These are phyloP conservation scores for Myrmophylax atrothorax DNA, from an alignment of 2,113 vertebrate species.

Conservation along the genomic window DNA sequence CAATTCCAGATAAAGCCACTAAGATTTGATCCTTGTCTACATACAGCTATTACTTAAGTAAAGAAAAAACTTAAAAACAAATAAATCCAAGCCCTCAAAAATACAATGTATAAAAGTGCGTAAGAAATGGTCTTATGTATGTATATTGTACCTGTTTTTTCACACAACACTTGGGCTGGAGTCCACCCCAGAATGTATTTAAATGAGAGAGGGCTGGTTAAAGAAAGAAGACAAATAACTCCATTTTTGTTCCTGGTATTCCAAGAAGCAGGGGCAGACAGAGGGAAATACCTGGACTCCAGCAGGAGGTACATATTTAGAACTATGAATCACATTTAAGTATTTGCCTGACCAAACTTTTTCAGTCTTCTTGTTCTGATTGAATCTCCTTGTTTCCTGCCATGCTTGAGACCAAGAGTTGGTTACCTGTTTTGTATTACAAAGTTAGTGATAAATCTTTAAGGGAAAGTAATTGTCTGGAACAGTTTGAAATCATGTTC, in stretches of 20 bases:
- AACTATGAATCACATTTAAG: neutral
- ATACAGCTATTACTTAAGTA: neutral
- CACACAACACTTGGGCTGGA: neutral
- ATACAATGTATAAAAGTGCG: neutral
- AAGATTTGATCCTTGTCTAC: neutral
- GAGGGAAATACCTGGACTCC: neutral
- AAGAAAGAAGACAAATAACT: neutral
- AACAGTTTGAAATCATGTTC: neutral
- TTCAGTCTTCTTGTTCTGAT: neutral
- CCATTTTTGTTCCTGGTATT: neutral
- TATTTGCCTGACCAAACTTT: neutral
- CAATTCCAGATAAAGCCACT: neutral
- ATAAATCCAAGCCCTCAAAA: neutral
- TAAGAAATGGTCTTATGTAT: neutral
- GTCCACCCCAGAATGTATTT: neutral
- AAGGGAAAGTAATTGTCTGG: neutral
- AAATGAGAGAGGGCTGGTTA: neutral
- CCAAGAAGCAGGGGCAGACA: neutral
- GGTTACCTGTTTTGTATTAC: neutral
- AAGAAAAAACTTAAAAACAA: neutral
- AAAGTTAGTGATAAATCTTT: neutral
- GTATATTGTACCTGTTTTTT: neutral
- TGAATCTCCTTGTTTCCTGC: neutral
- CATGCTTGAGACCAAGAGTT: neutral
- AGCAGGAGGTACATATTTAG: neutral